phyloP scores from a whole-genome alignment of 1,140 invertebrate species.

The Hormaphis cornu region DNA sequence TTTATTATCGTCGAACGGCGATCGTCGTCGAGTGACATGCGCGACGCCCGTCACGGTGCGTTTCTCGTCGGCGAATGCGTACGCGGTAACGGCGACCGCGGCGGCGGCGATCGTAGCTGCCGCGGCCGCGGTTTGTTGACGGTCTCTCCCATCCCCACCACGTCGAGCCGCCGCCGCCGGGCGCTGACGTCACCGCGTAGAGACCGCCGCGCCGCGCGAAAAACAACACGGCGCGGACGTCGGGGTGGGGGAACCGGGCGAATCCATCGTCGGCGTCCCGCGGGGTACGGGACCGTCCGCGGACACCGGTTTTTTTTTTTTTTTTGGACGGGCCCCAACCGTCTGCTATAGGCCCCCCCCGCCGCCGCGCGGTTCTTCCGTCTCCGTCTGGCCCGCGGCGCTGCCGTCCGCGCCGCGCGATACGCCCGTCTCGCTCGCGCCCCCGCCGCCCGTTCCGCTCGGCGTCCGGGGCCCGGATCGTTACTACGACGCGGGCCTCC shows the following conservation, averaged over 20 bases:
- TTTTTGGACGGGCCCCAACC: slow-evolving; percentile 26
- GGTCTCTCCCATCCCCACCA: background rate
- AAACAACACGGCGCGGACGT: background rate
- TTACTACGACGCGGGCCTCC: background rate
- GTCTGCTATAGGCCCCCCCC: slow-evolving; percentile 24
- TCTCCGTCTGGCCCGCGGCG: background rate
- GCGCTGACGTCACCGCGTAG: slow-evolving; percentile 14
- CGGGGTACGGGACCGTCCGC: slow-evolving; percentile 3
- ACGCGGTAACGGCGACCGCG: no score
- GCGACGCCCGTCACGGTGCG: background rate
- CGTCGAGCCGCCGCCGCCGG: background rate
- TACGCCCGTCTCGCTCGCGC: background rate
- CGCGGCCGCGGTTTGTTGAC: background rate
- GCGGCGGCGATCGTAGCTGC: background rate
- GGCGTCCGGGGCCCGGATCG: background rate
- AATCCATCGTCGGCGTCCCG: background rate
- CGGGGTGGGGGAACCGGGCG: background rate
- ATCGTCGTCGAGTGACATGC: background rate
- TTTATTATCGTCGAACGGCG: background rate
- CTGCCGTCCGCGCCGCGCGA: background rate
- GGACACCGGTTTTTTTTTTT: slow-evolving; percentile 21
- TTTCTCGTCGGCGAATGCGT: slow-evolving; percentile 24
- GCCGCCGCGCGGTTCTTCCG: background rate
- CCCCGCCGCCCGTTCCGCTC: background rate
- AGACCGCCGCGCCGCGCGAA: no score